Evolutionary conservation across 30 jellyfish, hydroid and myxozoan genomes (phyloP), one percentile per base, ranked within the genome.

Genomic region (Turritopsis dohrnii): DNA sequence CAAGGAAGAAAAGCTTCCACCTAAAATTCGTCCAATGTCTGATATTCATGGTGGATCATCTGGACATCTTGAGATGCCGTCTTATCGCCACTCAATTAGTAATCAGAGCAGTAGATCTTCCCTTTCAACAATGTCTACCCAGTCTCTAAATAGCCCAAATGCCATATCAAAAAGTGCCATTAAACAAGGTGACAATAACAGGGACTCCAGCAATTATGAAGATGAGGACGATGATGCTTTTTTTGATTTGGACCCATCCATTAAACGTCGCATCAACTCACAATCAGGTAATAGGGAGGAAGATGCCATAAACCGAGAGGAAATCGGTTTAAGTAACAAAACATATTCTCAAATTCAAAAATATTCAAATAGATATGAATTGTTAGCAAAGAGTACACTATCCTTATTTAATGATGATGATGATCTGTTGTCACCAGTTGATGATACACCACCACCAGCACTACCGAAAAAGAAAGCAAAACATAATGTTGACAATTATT

Each of bases 271-370:
- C 54, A 19, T 80, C 8, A 69, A 80, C n/a, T 52, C 87, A 21
- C 71, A 80, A 25, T 88, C 90, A 30, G 71, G 81, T 19, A 87
- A 81, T 53, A 80, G 85, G 28, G 65, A 73, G 1, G 89, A 81
- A 21, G 98, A 93, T 76, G 88, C 77, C 23, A 85, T 88, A 65
- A 95, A 88, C 65, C 84, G 79, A 19, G 98, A 94, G 60, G 97
- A 89, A 66, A 92, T 89, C 21, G 96, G 96, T 18, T 81, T 94
- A 96, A 94, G 97, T 52, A 92, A 84, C 53, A 96, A 94, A 53
- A 81, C 95, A 1, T 86, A 65, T 54, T 25, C 77, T 28, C 95
- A 94, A 75, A 89, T 94, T 22, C 99, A 94, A 72, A 85, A 79
- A 71, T 94, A 86, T 73, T 88, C 99, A 0, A 77, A 84, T 27